phyloP scores from a whole-genome alignment of 2,797 vertebrate genomes.

The Sebastes glaucus region DNA sequence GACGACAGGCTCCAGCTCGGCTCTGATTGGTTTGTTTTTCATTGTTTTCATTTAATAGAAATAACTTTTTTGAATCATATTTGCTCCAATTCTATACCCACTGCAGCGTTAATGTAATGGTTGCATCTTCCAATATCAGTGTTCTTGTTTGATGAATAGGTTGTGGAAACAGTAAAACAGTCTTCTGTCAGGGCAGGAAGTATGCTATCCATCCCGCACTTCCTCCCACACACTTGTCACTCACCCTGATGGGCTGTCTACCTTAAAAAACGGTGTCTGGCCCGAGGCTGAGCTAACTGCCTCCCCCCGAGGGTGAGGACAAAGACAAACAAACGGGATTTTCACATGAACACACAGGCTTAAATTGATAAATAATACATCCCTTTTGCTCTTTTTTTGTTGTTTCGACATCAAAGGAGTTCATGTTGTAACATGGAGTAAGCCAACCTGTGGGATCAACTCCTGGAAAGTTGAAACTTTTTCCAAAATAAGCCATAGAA shows the following conservation, averaged over 20 bases:
- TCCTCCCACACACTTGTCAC: constrained; percentile 21
- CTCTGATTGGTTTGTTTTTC: too few relatives aligned
- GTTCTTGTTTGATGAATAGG: background rate
- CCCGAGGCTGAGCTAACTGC: constrained; percentile 20
- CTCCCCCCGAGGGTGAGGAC: background rate
- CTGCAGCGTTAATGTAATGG: background rate
- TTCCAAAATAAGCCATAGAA: background rate
- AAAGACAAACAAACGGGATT: constrained; percentile 15
- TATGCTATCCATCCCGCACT: background rate
- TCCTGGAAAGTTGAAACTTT: constrained; percentile 7
- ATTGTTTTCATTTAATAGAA: too few relatives aligned
- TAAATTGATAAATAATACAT: background rate
- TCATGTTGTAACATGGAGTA: background rate
- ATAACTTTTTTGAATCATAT: too few relatives aligned
- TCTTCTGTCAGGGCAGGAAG: background rate
- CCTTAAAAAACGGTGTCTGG: constrained; percentile 12
- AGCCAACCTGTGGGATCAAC: background rate
- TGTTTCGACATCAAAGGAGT: background rate
- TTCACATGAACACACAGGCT: background rate
- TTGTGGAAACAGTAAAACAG: background rate
- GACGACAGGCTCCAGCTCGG: too few relatives aligned
- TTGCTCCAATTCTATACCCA: too few relatives aligned
- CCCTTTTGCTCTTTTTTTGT: background rate
- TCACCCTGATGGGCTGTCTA: constrained; percentile 31
- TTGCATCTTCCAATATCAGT: background rate